Evolutionary conservation across 2,113 vertebrate species (phyloP).

Genomic region (Macquaria australasica): DNA sequence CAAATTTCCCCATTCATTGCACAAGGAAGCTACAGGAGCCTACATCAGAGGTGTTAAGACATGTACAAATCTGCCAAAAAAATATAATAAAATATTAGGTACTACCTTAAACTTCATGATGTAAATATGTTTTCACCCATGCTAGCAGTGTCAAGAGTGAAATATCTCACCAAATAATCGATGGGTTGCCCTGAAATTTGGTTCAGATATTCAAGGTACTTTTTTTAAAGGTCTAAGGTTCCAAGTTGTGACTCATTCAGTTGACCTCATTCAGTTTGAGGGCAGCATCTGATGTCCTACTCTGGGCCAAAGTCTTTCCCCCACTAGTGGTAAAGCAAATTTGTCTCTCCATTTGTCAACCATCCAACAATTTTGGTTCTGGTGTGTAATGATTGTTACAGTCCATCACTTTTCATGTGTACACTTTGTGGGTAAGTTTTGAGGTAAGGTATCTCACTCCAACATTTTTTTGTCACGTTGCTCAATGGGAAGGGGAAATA

Average conservation of each 20-base stretch:
- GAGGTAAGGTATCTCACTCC: neutral
- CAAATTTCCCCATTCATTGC: neutral
- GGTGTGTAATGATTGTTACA: too few species aligned
- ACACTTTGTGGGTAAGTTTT: neutral
- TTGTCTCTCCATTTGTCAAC: too few species aligned
- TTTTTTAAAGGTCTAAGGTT: too few species aligned
- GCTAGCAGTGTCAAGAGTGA: neutral
- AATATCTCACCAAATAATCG: too few species aligned
- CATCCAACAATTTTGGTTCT: too few species aligned
- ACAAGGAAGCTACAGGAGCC: neutral
- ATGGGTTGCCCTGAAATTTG: neutral
- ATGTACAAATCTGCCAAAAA: neutral
- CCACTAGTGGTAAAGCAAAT: too few species aligned
- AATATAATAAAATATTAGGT: neutral
- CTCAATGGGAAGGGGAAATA: constrained; percentile 46
- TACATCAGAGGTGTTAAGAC: neutral
- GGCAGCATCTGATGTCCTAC: too few species aligned
- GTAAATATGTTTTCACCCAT: neutral
- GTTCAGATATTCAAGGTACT: neutral
- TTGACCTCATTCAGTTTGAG: too few species aligned
- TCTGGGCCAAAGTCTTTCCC: too few species aligned
- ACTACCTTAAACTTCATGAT: neutral
- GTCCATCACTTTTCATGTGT: too few species aligned
- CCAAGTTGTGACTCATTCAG: neutral
- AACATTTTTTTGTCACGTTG: constrained; percentile 19